Evolutionary conservation across 2,888 invertebrate genomes (phyloP), one percentile per base, ranked within the genome.

Genomic region (Drosophila antonietae): DNA sequence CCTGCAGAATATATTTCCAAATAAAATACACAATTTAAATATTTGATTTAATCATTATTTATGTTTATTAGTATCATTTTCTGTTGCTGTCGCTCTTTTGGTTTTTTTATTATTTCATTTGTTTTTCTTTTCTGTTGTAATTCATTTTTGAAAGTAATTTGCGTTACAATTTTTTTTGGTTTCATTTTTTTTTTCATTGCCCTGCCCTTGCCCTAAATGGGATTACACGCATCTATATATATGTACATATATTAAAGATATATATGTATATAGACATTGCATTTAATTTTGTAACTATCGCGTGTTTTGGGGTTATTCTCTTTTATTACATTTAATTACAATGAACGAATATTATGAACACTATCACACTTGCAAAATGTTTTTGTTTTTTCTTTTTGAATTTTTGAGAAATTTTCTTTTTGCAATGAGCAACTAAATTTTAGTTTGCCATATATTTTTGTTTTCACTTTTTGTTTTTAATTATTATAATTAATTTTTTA

Each of bases 361-460:
- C 90, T 90, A 90, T 90, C 90, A 90, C 90, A 90, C 90, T 90
- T 90, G 89, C 81, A 90, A 90, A 89, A 86, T 84, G 80, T 86
- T 81, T 81, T 72, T 68, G 23, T 64, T 78, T 28, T 33, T 72
- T 69, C 70, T 78, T 65, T 33, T 51, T 51, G 49, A 51, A 51
- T 51, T 46, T 77, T 66, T 55, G 18, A 55, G 57, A 52, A 72
- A 72, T 73, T 72, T 73, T 69, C 77, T 59, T 78, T 78, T 85
- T 80, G 81, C 80, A 79, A 76, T 83, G 81, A 79, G 81, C 83
- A 77, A 80, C 75, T 81, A 80, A 71, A 73, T 83, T 47, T 61
- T 72, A 64, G 68, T 78, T 41, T 77, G 74, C 57, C 66, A 58
- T 58, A 20, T 41, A 43, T 41, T 31, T 61, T 46, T 37, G 59